Evolutionary conservation across 2,888 invertebrate species (phyloP).

Genomic region (Hypomecis atomaria): DNA sequence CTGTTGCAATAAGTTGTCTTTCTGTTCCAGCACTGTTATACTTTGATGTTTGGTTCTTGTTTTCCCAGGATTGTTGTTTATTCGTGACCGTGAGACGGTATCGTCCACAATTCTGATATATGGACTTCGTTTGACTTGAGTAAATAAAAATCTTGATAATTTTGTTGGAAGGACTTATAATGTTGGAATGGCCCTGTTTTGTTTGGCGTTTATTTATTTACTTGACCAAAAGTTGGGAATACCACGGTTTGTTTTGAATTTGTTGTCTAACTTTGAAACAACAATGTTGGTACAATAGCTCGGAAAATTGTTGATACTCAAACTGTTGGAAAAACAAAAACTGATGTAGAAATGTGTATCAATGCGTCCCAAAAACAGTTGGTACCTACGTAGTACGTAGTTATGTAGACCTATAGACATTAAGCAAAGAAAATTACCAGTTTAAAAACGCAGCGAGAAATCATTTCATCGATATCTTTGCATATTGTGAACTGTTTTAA

Average conservation of each 20-base stretch:
- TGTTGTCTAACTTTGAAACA: neutral
- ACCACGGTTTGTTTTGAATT: neutral
- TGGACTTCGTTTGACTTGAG: constrained; percentile 24
- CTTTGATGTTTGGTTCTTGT: constrained; percentile 18
- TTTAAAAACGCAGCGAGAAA: no score
- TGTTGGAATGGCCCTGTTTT: constrained; percentile 3
- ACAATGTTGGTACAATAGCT: no score
- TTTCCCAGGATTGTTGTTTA: constrained; percentile 34
- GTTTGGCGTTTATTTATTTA: constrained; percentile 10
- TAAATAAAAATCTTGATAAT: constrained; percentile 26
- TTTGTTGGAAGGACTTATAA: constrained; percentile 8
- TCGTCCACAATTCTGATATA: constrained; percentile 42
- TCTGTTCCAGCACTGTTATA: constrained; percentile 18
- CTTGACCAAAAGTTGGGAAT: neutral
- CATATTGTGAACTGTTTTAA: no score
- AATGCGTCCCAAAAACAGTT: no score
- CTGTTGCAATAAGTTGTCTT: constrained; percentile 12
- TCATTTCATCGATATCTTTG: no score
- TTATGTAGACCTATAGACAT: no score
- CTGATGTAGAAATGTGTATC: no score
- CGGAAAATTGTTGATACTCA: no score
- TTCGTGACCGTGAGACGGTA: constrained; percentile 34
- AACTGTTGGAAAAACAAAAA: neutral
- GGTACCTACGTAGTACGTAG: no score
- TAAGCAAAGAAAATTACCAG: no score